Conservation (phyloP, 1,140 invertebrate species). For the Drosophila nikananu region DNA sequence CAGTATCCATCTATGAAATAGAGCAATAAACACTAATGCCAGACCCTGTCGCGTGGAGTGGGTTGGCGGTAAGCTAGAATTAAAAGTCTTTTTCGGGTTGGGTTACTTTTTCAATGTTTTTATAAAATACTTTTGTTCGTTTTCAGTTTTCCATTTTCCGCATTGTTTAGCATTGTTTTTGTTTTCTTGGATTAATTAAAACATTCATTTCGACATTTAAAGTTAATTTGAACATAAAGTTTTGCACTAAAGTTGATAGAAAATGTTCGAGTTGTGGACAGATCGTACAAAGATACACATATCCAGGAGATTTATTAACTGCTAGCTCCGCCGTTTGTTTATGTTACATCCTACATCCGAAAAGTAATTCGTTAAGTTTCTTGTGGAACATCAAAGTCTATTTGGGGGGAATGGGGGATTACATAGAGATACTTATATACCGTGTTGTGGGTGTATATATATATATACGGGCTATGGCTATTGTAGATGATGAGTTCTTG, state of each 20-base stretch:
- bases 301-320: conserved; percentile 45
- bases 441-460: conserved; percentile 15
- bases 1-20: conserved; percentile 37
- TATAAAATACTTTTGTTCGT: conserved; percentile 74
- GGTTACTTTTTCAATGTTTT: conserved; percentile 67
- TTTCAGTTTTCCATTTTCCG: conserved; percentile 40
- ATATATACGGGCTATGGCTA: conserved; percentile 70
- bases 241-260: conserved; percentile 79
- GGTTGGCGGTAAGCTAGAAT: conserved; percentile 10
- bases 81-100: conserved; percentile 14
- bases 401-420: conserved; percentile 11
- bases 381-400: conserved; percentile 66
- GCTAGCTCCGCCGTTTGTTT: conserved; percentile 46
- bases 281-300: conserved; percentile 51
- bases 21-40: conserved; percentile 37
- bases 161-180: conserved; percentile 16
- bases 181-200: conserved; percentile 75
- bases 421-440: conserved; percentile 36
- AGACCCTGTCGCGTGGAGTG: conserved; percentile 8
- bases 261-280: conserved; percentile 58
- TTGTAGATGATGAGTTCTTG: conserved; percentile 54
- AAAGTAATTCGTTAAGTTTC: conserved; percentile 48
- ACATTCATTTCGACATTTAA: conserved; percentile 83
- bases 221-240: conserved; percentile 82
- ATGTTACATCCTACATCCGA: conserved; percentile 56